These are phyloP conservation scores for Venusia cambrica DNA, from an alignment of 2,888 invertebrate species.

Conservation along the genomic window DNA sequence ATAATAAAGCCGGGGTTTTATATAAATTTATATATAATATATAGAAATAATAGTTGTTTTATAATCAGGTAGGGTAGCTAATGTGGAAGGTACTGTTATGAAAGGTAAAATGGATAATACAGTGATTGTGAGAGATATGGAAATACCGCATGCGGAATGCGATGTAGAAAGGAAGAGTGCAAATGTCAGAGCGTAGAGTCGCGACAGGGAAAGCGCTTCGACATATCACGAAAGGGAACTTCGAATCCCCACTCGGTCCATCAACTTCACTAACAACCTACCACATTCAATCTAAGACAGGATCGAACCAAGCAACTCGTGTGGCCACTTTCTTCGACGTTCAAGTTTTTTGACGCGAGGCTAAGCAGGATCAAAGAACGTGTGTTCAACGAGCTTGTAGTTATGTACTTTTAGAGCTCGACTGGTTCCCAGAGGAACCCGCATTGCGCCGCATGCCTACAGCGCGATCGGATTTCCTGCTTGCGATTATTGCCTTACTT, in stretches of 20 bases:
- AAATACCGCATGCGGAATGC: conserved; percentile 41
- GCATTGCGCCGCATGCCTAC: conserved; percentile 38
- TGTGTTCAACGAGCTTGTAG: conserved; percentile 35
- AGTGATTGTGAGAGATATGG: conserved; percentile 16
- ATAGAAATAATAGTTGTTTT: conserved; percentile 1
- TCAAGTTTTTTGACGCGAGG: conserved; percentile 55
- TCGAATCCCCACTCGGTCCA: conserved; percentile 57
- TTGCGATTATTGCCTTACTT: conserved; percentile 71
- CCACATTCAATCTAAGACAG: conserved; percentile 56
- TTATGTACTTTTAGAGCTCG: conserved; percentile 44
- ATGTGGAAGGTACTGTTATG: no score
- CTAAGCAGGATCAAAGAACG: conserved; percentile 34
- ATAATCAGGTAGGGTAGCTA: no score
- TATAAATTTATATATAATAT: conserved; percentile 46
- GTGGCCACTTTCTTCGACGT: conserved; percentile 63
- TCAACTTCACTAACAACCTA: conserved; percentile 54
- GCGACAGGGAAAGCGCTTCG: conserved; percentile 71
- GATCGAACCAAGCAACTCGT: conserved; percentile 56
- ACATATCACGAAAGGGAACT: conserved; percentile 75
- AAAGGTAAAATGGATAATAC: no score
- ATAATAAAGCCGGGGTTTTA: conserved; percentile 50
- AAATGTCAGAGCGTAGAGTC: conserved; percentile 65
- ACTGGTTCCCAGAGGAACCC: conserved; percentile 41
- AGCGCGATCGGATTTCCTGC: conserved; percentile 70
- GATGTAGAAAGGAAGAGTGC: conserved; percentile 77